phyloP scores from a whole-genome alignment of 2,888 invertebrate species.

The Ceratothoa steindachneri region DNA sequence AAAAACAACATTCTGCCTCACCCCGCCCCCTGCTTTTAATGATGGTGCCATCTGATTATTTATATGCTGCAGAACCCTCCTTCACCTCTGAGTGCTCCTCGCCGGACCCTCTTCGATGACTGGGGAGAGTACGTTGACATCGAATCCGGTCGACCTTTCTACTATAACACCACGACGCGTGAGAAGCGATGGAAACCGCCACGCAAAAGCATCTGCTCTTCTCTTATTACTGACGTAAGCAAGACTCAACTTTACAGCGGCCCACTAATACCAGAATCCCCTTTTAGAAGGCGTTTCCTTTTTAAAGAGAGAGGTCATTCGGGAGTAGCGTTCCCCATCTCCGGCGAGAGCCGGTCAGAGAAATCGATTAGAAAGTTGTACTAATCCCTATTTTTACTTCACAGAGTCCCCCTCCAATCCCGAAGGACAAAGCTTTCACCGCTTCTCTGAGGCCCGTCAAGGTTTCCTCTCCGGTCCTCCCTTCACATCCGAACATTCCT shows the following conservation, averaged over 20 bases:
- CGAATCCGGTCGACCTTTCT: conserved; percentile 55
- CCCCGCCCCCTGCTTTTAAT: too few species aligned
- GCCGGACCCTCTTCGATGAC: conserved; percentile 53
- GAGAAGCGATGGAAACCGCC: conserved; percentile 49
- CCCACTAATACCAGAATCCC: background rate
- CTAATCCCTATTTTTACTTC: too few species aligned
- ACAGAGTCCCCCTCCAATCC: background rate
- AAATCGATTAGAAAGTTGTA: background rate
- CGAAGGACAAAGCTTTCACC: background rate
- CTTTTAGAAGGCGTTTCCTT: background rate
- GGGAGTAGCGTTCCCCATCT: background rate
- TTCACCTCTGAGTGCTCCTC: conserved; percentile 23
- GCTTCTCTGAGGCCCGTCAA: background rate
- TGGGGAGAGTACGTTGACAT: conserved; percentile 56
- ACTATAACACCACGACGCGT: conserved; percentile 54
- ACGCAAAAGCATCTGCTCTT: conserved; percentile 37
- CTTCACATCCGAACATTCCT: background rate
- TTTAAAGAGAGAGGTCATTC: background rate
- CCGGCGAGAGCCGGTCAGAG: background rate
- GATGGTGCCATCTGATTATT: background rate
- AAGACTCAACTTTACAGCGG: background rate
- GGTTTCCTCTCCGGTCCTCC: background rate
- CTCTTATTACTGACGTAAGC: conserved; percentile 25
- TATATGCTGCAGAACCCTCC: conserved; percentile 17
- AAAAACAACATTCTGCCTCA: too few species aligned